Conservation (phyloP, 2,113 vertebrate species). For the Microcebus tavaratra region DNA sequence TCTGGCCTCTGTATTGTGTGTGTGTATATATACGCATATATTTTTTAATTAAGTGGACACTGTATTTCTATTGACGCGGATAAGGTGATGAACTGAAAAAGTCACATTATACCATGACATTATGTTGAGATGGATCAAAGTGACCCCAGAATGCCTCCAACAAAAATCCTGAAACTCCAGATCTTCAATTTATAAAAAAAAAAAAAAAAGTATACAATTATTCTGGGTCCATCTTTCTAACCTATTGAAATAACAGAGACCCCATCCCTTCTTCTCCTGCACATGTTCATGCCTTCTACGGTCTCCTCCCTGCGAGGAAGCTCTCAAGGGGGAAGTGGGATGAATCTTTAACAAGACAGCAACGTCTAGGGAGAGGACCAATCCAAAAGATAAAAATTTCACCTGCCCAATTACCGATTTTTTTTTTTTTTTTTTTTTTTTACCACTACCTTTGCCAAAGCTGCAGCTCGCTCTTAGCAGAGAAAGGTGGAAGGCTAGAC, state of each 20-base stretch:
- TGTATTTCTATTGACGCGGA: not conserved
- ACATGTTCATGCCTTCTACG: too few relatives aligned
- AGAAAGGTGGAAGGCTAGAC: too few relatives aligned
- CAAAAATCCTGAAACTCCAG: not conserved
- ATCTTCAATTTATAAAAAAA: not conserved
- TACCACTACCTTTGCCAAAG: not conserved
- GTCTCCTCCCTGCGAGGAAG: not conserved
- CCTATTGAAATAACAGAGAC: not conserved
- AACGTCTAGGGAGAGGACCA: not conserved
- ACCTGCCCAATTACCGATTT: not conserved
- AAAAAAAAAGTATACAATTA: rapidly evolving
- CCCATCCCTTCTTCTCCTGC: too few relatives aligned
- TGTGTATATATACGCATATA: not conserved
- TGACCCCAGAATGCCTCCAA: not conserved
- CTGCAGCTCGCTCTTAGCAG: not conserved
- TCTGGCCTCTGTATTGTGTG: not conserved
- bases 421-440: not conserved
- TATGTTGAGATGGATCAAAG: not conserved
- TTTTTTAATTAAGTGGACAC: too few relatives aligned
- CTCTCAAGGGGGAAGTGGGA: not conserved
- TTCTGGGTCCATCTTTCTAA: too few relatives aligned
- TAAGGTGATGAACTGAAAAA: not conserved
- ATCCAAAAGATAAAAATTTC: not conserved
- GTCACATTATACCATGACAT: not conserved
- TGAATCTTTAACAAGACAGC: not conserved